phyloP scores from a whole-genome alignment of 2,888 invertebrate genomes.

The Agrochola lota region DNA sequence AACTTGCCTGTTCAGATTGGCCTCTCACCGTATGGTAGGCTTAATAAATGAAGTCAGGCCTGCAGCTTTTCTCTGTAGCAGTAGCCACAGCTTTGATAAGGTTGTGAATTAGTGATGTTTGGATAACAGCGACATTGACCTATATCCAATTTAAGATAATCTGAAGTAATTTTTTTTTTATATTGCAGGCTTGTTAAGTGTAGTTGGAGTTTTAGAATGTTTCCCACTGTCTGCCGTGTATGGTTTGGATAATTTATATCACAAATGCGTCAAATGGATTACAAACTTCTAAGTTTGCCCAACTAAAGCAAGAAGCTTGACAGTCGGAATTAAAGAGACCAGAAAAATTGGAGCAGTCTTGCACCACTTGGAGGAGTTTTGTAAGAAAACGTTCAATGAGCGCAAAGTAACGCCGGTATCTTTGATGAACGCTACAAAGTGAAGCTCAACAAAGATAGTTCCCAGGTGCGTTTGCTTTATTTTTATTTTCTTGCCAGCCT shows the following conservation, averaged over 20 bases:
- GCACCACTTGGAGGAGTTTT: no score
- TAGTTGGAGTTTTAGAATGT: slow-evolving; percentile 96
- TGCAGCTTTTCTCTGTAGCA: background rate
- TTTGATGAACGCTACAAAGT: slow-evolving; percentile 90
- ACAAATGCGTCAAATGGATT: slow-evolving; percentile 96
- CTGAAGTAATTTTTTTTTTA: no score
- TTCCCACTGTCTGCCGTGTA: slow-evolving; percentile 96
- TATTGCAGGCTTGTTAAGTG: slow-evolving; percentile 95
- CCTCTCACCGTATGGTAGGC: background rate
- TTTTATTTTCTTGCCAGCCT: background rate
- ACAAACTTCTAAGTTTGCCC: slow-evolving; percentile 98
- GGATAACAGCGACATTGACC: background rate
- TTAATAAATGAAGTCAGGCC: background rate
- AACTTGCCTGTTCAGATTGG: background rate
- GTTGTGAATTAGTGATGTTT: background rate
- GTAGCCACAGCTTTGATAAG: background rate
- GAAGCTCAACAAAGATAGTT: slow-evolving; percentile 90
- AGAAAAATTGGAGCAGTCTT: slow-evolving; percentile 31
- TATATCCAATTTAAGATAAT: background rate
- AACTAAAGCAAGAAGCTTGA: slow-evolving; percentile 91
- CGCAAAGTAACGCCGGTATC: slow-evolving; percentile 77
- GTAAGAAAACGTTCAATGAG: slow-evolving; percentile 62
- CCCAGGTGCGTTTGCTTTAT: slow-evolving; percentile 65
- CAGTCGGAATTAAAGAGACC: slow-evolving; percentile 49
- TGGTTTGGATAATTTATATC: slow-evolving; percentile 96